phyloP scores from a whole-genome alignment of 2,888 invertebrate genomes.

The Elmis aenea region DNA sequence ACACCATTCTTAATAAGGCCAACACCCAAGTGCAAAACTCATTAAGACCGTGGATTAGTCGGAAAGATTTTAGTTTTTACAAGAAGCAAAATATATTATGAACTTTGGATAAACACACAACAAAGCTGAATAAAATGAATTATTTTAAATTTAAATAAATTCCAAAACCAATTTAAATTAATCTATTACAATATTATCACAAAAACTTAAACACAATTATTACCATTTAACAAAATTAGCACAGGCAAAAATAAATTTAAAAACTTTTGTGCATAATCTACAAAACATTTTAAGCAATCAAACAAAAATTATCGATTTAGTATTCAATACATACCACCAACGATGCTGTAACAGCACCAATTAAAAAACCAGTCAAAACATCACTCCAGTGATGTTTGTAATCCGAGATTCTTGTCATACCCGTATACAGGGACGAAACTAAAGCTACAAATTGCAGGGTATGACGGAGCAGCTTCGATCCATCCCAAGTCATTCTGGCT shows the following conservation, averaged over 20 bases:
- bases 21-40: too few relatives aligned
- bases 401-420: slow-evolving; percentile 87
- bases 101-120: too few relatives aligned
- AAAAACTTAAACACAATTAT: neutral
- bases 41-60: too few relatives aligned
- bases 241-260: neutral
- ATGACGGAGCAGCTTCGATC: slow-evolving; percentile 76
- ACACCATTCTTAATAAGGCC: too few relatives aligned
- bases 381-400: slow-evolving; percentile 99
- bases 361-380: slow-evolving; percentile 75
- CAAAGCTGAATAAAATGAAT: too few relatives aligned
- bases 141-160: too few relatives aligned
- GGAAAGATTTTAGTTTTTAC: too few relatives aligned
- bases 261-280: neutral
- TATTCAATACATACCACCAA: slow-evolving; percentile 59
- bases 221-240: neutral
- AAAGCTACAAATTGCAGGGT: slow-evolving; percentile 78
- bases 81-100: too few relatives aligned
- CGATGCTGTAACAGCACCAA: slow-evolving; percentile 65
- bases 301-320: neutral
- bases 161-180: too few relatives aligned
- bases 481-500: slow-evolving; percentile 73
- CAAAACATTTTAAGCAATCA: neutral
- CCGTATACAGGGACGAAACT: slow-evolving; percentile 77
- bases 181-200: too few relatives aligned